Evolutionary conservation across 2,888 invertebrate species (phyloP), one percentile per base, ranked within the genome.

Genomic region (Agrotis exclamationis): DNA sequence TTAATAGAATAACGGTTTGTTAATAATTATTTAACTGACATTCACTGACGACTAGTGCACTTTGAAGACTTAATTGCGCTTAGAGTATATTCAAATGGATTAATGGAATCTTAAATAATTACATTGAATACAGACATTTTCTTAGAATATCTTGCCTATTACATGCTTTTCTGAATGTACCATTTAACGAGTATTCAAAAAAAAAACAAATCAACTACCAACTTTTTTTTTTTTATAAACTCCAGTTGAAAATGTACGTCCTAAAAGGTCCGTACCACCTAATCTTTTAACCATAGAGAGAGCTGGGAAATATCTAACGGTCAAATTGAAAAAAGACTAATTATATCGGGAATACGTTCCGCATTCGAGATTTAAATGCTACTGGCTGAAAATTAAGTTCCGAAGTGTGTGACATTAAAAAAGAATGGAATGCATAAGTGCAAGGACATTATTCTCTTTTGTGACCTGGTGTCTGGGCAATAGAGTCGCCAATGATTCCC

Each of bases 271-370:
- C 39, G 20, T 6, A 7, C 22, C 6, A 16, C 16, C 47, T 22
- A 51, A 82, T 85, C 70, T 83, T 84, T 86, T 79, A 81, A 83
- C 83, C 78, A 82, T 79, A 82, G 74, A 75, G 69, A 63, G 33
- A 74, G 13, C 20, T 22, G 80, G 68, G 85, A 89, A 88, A 86
- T 85, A 85, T 87, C 87, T 86, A 88, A 89, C 85, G 84, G 86
- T 72, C 76, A 78, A 82, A 71, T 58, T 70, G 20, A 56, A 60
- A 56, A 57, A 24, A 13, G 16, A 18, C 16, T 70, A 81, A 87
- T 87, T 88, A 39, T 88, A 88, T 88, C 84, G 85, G 82, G 77
- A 87, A 86, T 51, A 18, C 14, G 62, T 59, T 56, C 80, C 84
- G 80, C 87, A 84, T 86, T 89, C 84, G 72, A 60, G 78, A 82